Base-by-base conservation (phyloP, 2,888 invertebrate species). In the Trichogramma evanescens region DNA sequence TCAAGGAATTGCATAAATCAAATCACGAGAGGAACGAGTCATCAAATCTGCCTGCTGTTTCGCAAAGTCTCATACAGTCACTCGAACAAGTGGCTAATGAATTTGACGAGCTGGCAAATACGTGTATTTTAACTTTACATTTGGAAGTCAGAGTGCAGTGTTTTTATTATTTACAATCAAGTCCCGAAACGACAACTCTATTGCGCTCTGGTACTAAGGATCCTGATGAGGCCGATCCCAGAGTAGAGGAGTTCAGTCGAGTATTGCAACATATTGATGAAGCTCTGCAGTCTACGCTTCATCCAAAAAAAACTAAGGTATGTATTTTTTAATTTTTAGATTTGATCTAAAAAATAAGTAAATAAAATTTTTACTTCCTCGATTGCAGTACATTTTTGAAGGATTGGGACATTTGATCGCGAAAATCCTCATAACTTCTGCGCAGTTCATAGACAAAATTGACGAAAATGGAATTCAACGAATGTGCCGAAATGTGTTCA, bases 71-170 rank as follows among this genome's bases (percentile, higher is more conserved):
- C 2, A 79, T 86, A 9, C 85, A 85, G 66, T 88, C 88, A 53
- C 78, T 90, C 54, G 82, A 84, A 6, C 83, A 86, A 64, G 83
- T 91, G 56, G 89, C 91, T 0, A 80, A 86, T 67, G 90, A 91
- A 66, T 94, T 93, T 74, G 89, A 93, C 73, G 93, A 94, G 70
- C 83, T 95, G 58, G 89, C 94, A 0, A 91, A 95, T 73, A 94
- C 91, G 57, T 95, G 95, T 72, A 82, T 97, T 62, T 81, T 98
- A 49, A 87, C 97, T 62, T 80, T 97, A 57, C 96, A 97, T 82
- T 82, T 97, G 68, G 97, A 98, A 83, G 85, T 91, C 63, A 85
- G 95, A 61, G 95, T 97, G 50, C 95, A 95, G 76, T 97, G 96
- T 79, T 96, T 97, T 81, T 93, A 93, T 81, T 95, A 94, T 80